These are phyloP conservation scores for Kryptolebias ocellatus DNA, from an alignment of 2,797 vertebrate species.

Conservation along the genomic window DNA sequence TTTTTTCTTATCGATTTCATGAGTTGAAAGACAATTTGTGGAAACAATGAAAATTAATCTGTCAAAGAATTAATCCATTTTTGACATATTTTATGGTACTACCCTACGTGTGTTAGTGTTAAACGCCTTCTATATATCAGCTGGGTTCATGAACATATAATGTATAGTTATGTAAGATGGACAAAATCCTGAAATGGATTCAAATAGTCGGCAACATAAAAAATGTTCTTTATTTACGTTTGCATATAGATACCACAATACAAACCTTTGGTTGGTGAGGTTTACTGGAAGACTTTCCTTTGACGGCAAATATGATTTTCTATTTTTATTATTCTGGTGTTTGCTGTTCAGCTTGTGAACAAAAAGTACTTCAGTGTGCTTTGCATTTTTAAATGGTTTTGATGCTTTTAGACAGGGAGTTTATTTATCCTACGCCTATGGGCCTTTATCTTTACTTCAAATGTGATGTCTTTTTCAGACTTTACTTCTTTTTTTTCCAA, in stretches of 20 bases:
- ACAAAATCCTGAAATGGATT: not conserved
- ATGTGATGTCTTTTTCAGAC: too few relatives aligned
- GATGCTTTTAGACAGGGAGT: constrained; percentile 27
- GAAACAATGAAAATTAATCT: constrained; percentile 24
- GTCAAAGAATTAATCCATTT: constrained; percentile 12
- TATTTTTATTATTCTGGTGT: not conserved
- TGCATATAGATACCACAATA: not conserved
- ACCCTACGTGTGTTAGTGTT: not conserved
- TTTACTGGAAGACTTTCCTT: not conserved
- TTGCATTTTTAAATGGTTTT: constrained; percentile 20
- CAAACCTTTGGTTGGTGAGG: not conserved
- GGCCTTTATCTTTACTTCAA: constrained; percentile 18
- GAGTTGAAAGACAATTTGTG: constrained; percentile 26
- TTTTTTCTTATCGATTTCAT: constrained; percentile 17
- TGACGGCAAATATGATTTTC: not conserved
- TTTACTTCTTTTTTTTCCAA: constrained; percentile 25
- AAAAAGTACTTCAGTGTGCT: constrained; percentile 29
- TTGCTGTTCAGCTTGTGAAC: not conserved
- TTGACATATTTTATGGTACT: not conserved
- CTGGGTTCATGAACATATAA: not conserved
- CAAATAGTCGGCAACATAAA: too few relatives aligned
- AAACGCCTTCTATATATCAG: not conserved
- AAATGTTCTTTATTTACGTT: not conserved
- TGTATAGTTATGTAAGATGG: not conserved
- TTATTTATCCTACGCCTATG: constrained; percentile 30